Percentiles rank a stretch among this genome's conserved stretches.
Evolutionary conservation across 2,888 invertebrate genomes (phyloP).

Genomic region (Diloba caeruleocephala): DNA sequence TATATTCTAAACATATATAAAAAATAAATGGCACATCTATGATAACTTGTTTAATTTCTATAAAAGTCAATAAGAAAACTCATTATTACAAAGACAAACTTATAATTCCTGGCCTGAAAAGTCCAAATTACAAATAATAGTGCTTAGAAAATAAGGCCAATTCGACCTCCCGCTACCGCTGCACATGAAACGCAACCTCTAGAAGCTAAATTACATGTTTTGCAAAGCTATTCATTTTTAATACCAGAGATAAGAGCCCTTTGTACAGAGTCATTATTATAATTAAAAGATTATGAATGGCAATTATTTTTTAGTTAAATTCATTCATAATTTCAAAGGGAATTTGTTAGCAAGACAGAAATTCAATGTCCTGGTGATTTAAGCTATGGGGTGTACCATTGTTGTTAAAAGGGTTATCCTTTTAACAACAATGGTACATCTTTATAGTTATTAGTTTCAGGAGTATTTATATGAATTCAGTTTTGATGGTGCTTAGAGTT

Average conservation of each 20-base stretch:
- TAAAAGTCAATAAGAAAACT: constrained; percentile 2
- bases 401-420: no score
- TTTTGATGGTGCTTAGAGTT: no score
- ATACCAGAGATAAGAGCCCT: constrained; percentile 29
- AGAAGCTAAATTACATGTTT: constrained; percentile 34
- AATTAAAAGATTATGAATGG: constrained; percentile 44
- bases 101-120: constrained; percentile 5
- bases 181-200: constrained; percentile 1
- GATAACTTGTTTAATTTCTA: neutral
- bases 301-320: constrained; percentile 21
- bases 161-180: constrained; percentile 10
- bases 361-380: neutral
- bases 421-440: no score
- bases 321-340: constrained; percentile 19
- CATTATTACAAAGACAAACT: constrained; percentile 2
- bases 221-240: constrained; percentile 31
- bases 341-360: constrained; percentile 1
- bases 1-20: neutral
- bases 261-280: constrained; percentile 37
- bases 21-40: neutral
- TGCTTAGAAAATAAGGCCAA: constrained; percentile 13
- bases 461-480: no score
- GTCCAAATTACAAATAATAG: constrained; percentile 13
- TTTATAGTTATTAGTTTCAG: no score
- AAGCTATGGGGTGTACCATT: no score